Percentiles rank a stretch among this genome's conserved stretches.
phyloP scores from a whole-genome alignment of 1,140 invertebrate species.

The Tetragnatha versicolor region DNA sequence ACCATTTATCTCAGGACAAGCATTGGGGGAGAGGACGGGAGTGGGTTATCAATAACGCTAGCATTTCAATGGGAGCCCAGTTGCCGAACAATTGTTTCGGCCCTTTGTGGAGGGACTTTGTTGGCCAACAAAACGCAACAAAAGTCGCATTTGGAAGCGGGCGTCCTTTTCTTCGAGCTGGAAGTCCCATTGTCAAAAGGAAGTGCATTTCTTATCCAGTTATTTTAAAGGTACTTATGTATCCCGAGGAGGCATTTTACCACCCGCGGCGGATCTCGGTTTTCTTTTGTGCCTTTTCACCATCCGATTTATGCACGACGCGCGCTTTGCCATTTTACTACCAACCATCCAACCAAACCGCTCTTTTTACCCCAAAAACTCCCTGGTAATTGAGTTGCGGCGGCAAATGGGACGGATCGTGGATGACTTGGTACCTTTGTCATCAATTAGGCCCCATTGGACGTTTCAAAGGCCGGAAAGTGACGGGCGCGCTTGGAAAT shows the following conservation, averaged over 20 bases:
- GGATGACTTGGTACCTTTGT: conserved; percentile 49
- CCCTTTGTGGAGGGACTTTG: conserved; percentile 20
- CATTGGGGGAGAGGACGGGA: conserved; percentile 13
- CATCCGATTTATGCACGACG: conserved; percentile 40
- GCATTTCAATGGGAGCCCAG: conserved; percentile 36
- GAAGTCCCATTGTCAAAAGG: not conserved
- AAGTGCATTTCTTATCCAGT: conserved; percentile 31
- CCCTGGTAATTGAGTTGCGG: conserved; percentile 32
- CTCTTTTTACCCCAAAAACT: not conserved
- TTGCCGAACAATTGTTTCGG: conserved; percentile 28
- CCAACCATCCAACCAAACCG: not conserved
- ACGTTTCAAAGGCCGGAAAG: conserved; percentile 17
- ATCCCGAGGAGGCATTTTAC: conserved; percentile 1
- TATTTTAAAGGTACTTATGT: conserved; percentile 48
- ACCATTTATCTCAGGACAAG: conserved; percentile 26
- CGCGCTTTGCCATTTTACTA: not conserved
- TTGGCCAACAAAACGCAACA: conserved; percentile 29
- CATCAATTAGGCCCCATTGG: conserved; percentile 40
- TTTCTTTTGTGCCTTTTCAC: not conserved
- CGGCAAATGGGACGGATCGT: conserved; percentile 32
- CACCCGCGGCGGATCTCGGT: conserved; percentile 25
- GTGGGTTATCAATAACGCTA: conserved; percentile 48
- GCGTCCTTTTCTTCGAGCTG: not conserved
- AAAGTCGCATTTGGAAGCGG: conserved; percentile 31
- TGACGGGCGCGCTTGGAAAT: conserved; percentile 27